A percentile compares a stretch with the other conserved stretches of the same genome.
Evolutionary conservation across 2,888 invertebrate species (phyloP).

Genomic region (Hirtodrosophila alboralis): DNA sequence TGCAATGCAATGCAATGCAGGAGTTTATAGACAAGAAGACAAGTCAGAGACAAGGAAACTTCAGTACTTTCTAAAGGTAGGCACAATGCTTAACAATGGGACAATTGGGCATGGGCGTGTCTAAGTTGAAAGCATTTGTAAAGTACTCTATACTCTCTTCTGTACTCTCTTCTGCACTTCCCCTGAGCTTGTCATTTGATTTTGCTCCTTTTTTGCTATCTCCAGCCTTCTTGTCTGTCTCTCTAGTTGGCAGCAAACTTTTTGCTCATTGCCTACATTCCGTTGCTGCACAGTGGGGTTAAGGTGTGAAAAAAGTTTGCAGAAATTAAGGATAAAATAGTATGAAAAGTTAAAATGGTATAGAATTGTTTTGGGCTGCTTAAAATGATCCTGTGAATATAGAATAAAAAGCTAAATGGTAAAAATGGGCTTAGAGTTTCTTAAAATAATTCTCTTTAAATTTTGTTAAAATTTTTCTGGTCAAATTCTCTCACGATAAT

Average conservation of each 20-base stretch:
- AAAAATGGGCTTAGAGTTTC: too few relatives aligned
- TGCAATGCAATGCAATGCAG: constrained; percentile 9
- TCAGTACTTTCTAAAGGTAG: constrained; percentile 10
- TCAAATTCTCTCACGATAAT: too few relatives aligned
- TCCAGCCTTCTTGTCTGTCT: constrained; percentile 36
- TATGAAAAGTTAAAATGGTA: too few relatives aligned
- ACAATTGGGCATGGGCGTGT: constrained; percentile 59
- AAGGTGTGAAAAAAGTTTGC: too few relatives aligned
- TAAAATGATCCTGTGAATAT: too few relatives aligned
- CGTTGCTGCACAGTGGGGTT: constrained; percentile 10
- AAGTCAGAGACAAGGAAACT: not conserved
- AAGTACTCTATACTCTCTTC: constrained; percentile 30
- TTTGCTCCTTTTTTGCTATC: constrained; percentile 38
- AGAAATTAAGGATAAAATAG: too few relatives aligned
- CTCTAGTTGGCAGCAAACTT: constrained; percentile 39
- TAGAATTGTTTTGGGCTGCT: too few relatives aligned
- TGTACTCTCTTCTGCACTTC: too few relatives aligned
- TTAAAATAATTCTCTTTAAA: too few relatives aligned
- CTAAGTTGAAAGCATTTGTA: constrained; percentile 59
- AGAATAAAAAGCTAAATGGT: too few relatives aligned
- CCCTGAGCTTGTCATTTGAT: constrained; percentile 62
- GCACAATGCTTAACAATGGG: constrained; percentile 45
- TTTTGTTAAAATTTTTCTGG: too few relatives aligned
- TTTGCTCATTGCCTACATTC: constrained; percentile 25
- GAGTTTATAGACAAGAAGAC: constrained; percentile 2